Base-by-base conservation (phyloP, 2,797 vertebrate species). In the Leptoclinus maculatus region DNA sequence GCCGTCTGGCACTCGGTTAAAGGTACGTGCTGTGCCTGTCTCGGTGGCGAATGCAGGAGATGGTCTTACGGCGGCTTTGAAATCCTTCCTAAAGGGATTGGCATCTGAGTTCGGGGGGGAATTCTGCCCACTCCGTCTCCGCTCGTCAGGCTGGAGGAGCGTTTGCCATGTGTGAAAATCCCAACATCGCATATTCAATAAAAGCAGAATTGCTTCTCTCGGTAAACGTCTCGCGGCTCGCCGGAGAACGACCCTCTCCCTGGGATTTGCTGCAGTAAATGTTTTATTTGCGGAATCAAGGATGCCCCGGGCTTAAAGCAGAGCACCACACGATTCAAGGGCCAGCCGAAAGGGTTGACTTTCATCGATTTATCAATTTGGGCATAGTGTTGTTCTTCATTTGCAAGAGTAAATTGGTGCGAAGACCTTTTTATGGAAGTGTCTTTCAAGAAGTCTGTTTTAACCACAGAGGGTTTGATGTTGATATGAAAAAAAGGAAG, bases 1-100 rank as follows among this genome's bases (percentile, higher is more conserved):
- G 36, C 76, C 74, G 72, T 43, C 59, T 82, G 84, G 72, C 21
- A 14, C 58, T 79, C 41, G 41, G 60, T 64, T 67, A 78, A 75
- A 78, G 75, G 71, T 45, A 27, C 53, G 39, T 21, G 36, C 60
- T 83, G 47, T 66, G 67, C 69, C 25, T 54, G 63, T 81, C 29
- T 74, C 12, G 1, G 64, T 74, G 86, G 78, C 16, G 56, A 82
- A 79, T 72, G 68, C 76, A 71, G 59, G 53, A 57, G 58, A 76
- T 68, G 77, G 64, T 67, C 78, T 86, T 78, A 82, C 87, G 63
- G 79, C 27, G 9, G 47, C 66, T 82, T 36, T 72, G 79, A 79
- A 74, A 77, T 81, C 56, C 71, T 69, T 79, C 66, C 39, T 82
- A 79, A 81, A 78, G 32, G 32, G 58, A 78, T 56, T 66, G 74